Conservation (phyloP, 2,113 vertebrate genomes). For the Ochotona curzoniae region DNA sequence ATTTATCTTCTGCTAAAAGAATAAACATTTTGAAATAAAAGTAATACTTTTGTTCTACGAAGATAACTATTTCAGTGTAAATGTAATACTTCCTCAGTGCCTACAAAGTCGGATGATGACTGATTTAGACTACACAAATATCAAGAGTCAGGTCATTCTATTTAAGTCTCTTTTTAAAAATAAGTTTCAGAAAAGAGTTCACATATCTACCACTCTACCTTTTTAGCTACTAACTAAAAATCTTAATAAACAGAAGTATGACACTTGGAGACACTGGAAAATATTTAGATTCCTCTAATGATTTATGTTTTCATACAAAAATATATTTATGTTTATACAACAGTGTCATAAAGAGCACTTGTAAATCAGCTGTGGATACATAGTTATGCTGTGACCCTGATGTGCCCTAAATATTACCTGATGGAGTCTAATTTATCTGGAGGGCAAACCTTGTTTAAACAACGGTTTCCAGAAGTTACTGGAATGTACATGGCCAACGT, state of each 20-base stretch:
- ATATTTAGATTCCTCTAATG: slow-evolving; percentile 3
- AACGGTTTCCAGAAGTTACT: neutral
- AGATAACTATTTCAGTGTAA: slow-evolving; percentile 45
- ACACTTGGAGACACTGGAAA: slow-evolving; percentile 38
- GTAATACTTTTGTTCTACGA: slow-evolving; percentile 16
- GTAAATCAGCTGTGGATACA: neutral
- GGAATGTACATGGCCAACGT: neutral
- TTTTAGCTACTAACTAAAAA: slow-evolving; percentile 9
- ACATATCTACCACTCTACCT: slow-evolving; percentile 38
- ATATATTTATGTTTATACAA: no score
- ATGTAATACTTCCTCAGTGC: neutral
- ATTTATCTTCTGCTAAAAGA: slow-evolving; percentile 40
- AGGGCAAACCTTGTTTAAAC: neutral
- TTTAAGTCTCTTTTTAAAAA: slow-evolving; percentile 42
- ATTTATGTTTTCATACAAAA: neutral
- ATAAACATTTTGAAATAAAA: slow-evolving; percentile 20
- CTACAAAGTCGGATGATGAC: slow-evolving; percentile 20
- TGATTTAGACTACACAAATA: slow-evolving; percentile 55
- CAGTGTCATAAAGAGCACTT: neutral
- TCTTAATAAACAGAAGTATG: slow-evolving; percentile 52
- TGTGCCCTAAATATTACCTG: slow-evolving; percentile 28
- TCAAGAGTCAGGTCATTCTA: neutral
- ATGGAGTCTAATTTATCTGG: neutral
- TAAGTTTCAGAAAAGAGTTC: slow-evolving; percentile 34
- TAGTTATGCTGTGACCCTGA: neutral